A percentile compares a stretch with the other conserved stretches of the same genome.
Conservation (phyloP, 2,113 vertebrate species). For the Tupaia tana region DNA sequence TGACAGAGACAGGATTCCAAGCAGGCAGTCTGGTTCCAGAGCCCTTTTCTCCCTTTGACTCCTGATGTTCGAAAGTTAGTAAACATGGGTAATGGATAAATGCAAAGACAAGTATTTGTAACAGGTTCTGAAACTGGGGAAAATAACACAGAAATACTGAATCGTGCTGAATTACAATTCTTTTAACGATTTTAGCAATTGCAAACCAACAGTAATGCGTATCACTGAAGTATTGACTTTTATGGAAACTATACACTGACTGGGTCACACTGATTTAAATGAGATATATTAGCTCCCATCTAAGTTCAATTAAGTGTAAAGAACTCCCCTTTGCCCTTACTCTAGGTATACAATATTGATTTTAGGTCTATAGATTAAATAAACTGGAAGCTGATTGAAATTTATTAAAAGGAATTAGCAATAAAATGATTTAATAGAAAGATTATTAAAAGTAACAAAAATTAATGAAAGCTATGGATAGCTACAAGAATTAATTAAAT, state of each 20-base stretch:
- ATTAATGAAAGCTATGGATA: conserved; percentile 78
- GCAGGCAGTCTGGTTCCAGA: neutral
- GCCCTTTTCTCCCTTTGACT: neutral
- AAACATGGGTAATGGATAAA: neutral
- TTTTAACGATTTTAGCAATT: neutral
- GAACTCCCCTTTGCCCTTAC: neutral
- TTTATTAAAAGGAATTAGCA: conserved; percentile 74
- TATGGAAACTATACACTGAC: neutral
- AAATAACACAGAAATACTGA: neutral
- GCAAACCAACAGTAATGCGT: neutral
- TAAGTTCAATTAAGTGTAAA: neutral
- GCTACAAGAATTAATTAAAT: conserved; percentile 74
- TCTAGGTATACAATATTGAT: neutral
- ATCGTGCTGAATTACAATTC: neutral
- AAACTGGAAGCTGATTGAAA: conserved; percentile 63
- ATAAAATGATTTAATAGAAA: conserved; percentile 78
- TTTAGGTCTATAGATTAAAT: conserved; percentile 51
- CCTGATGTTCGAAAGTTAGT: neutral
- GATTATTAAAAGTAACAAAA: conserved; percentile 81
- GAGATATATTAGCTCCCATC: neutral
- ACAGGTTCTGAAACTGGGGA: neutral
- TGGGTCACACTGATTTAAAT: neutral
- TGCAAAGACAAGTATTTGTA: neutral
- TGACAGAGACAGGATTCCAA: neutral
- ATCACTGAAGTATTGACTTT: neutral